These are phyloP conservation scores for Coremacera marginata DNA, from an alignment of 2,888 invertebrate species.

Conservation along the genomic window DNA sequence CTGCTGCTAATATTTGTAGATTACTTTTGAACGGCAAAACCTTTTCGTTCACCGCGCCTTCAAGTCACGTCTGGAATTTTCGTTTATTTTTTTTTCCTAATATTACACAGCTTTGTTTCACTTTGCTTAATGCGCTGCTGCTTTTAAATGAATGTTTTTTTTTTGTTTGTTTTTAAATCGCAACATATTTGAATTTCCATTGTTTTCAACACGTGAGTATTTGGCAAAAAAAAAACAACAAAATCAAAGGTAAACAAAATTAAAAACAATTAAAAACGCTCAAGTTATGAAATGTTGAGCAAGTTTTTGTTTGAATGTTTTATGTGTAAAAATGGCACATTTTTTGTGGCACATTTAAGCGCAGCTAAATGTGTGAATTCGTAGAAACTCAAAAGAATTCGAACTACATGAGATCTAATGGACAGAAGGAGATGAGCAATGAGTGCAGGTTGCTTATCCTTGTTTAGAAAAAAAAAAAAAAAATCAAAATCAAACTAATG, in stretches of 20 bases:
- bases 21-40: background rate
- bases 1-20: background rate
- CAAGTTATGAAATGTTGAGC: too few relatives aligned
- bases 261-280: background rate
- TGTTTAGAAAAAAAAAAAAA: too few relatives aligned
- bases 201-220: background rate
- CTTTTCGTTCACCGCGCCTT: background rate
- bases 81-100: background rate
- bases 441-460: too few relatives aligned
- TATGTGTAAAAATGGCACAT: too few relatives aligned
- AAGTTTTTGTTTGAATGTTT: too few relatives aligned
- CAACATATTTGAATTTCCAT: background rate
- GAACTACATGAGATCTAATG: too few relatives aligned
- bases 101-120: background rate
- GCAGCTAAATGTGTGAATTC: too few relatives aligned
- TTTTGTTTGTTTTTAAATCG: background rate
- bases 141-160: background rate
- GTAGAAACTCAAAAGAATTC: too few relatives aligned
- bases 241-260: background rate
- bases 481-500: too few relatives aligned
- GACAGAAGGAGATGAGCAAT: too few relatives aligned
- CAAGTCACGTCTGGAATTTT: conserved; percentile 17
- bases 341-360: too few relatives aligned
- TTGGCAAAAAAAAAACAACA: background rate
- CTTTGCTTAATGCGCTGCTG: background rate